Conservation (phyloP, 2,113 vertebrate species). For the Brachionichthys hirsutus region DNA sequence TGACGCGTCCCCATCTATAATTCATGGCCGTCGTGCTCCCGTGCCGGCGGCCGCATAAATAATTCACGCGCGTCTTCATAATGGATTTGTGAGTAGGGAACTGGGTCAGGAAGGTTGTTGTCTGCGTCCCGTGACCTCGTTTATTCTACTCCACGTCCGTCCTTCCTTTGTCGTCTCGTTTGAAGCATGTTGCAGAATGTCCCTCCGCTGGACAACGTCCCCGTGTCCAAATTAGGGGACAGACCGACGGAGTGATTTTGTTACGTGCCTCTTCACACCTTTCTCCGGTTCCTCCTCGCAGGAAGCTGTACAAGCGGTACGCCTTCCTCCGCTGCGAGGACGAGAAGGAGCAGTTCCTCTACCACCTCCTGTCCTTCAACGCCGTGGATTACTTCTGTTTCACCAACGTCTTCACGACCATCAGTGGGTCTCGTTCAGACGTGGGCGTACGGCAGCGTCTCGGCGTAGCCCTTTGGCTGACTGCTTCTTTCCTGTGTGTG, state of each 20-base stretch:
- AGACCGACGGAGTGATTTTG: no score
- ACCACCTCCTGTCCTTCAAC: slow-evolving; percentile 97
- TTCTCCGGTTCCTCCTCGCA: slow-evolving; percentile 63
- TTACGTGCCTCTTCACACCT: no score
- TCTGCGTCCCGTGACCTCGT: slow-evolving; percentile 25
- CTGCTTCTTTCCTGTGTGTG: slow-evolving; percentile 26
- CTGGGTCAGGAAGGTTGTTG: slow-evolving; percentile 61
- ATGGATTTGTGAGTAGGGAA: slow-evolving; percentile 69
- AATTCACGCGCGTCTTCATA: slow-evolving; percentile 68
- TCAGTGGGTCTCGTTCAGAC: slow-evolving; percentile 85
- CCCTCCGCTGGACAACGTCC: no score
- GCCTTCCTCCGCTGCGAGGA: slow-evolving; percentile 98
- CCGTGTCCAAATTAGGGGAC: no score
- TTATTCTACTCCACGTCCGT: slow-evolving; percentile 21
- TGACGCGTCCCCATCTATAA: slow-evolving; percentile 55
- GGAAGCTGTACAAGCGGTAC: slow-evolving; percentile 97
- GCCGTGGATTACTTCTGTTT: slow-evolving; percentile 99
- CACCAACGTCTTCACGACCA: slow-evolving; percentile 98
- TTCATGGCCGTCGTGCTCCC: slow-evolving; percentile 55
- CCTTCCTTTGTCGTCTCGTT: no score
- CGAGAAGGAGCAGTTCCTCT: slow-evolving; percentile 98
- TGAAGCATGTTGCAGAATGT: no score
- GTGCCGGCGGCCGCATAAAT: slow-evolving; percentile 67
- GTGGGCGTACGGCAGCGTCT: no score
- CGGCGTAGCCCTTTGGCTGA: no score